Evolutionary conservation across 2,113 vertebrate species (phyloP).

Genomic region (Atherinomorus stipes): DNA sequence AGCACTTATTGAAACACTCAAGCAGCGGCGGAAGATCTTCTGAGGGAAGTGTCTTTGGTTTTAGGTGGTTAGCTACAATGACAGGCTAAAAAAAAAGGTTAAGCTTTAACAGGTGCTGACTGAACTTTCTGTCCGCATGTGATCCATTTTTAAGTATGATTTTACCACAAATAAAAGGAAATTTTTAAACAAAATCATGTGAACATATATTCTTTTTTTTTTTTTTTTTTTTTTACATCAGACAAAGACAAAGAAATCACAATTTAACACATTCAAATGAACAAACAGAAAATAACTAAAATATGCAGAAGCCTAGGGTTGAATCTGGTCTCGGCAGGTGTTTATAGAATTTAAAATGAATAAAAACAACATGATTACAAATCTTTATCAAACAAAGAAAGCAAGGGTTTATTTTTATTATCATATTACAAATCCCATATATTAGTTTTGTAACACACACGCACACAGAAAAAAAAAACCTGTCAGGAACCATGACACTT

Average conservation of each 20-base stretch:
- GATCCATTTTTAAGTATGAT: neutral
- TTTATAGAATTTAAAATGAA: constrained; percentile 16
- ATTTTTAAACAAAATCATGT: constrained; percentile 18
- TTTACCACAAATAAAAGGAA: constrained; percentile 6
- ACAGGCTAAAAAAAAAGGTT: neutral
- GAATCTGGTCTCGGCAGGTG: constrained; percentile 37
- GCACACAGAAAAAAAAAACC: neutral
- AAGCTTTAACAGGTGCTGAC: neutral
- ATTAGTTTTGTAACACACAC: neutral
- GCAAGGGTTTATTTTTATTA: neutral
- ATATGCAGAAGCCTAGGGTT: constrained; percentile 25
- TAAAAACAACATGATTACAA: neutral
- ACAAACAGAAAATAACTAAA: constrained; percentile 32
- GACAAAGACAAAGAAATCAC: constrained; percentile 19
- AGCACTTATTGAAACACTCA: constrained; percentile 40
- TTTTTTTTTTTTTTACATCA: neutral
- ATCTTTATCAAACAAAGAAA: neutral
- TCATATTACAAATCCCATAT: constrained; percentile 16
- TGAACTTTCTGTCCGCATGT: neutral
- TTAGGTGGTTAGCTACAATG: constrained; percentile 21
- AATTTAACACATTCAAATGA: constrained; percentile 12
- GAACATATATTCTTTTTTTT: constrained; percentile 13
- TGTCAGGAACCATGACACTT: neutral
- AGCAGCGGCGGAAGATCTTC: constrained; percentile 36
- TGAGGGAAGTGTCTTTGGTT: constrained; percentile 64